Base-by-base conservation (phyloP, 2,113 vertebrate genomes). In the Cairina moschata region DNA sequence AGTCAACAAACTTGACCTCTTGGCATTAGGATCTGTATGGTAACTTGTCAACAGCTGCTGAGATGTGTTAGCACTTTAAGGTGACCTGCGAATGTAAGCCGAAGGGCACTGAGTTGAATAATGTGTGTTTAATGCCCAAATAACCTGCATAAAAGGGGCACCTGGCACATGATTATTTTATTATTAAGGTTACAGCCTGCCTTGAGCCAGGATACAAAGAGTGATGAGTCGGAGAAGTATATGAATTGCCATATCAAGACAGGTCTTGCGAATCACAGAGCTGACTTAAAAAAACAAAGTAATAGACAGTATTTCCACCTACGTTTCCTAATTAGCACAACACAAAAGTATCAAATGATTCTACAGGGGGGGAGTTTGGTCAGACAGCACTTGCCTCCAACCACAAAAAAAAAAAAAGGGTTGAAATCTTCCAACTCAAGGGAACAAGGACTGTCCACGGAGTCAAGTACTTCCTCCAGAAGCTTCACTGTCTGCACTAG, bases 21-120 rank as follows among this genome's bases (percentile, higher is more conserved):
- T 62, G 85, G 85, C 72, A 88, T 91, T 76, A 84, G 58, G 63
- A 95, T 44, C 20, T 81, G 55, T 22, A 90, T 8, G 77, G 81
- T 59, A 80, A 94, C 88, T 93, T 96, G 93, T 95, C 92, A 96
- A 76, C 92, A 95, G 81, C 91, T 96, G 88, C 29, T 94, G 81
- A 83, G 83, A 69, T 93, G 73, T 52, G 73, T 95, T 74, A 96
- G 91, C 67, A 91, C 84, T 86, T 85, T 13, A 67, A 91, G 78
- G 71, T 56, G 68, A 88, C 81, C 91, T 68, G 60, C 63, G 95
- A 92, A 89, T 59, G 22, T 28, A 74, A 95, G 42, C 58, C 2
- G 22, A 96, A 94, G 65, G 79, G 86, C 83, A 91, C 13, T 73
- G 66, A 95, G 56, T 89, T 80, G 62, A 94, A 52, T 91, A 84